Evolutionary conservation across 1,140 invertebrate species (phyloP), one percentile per base, ranked within the genome.

Genomic region (Microplitis demolitor): DNA sequence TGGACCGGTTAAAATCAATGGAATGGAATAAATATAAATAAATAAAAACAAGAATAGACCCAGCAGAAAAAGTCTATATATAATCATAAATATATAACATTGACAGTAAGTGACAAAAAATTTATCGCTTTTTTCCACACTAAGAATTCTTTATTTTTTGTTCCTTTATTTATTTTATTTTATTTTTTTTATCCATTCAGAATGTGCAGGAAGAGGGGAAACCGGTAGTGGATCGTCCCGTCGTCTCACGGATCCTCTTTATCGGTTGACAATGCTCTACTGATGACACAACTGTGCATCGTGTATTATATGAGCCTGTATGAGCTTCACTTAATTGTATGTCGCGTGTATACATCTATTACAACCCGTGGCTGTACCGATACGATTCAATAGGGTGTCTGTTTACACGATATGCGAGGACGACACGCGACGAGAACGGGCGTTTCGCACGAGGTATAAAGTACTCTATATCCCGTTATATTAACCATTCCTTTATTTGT

Each of bases 401-500:
- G 75, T 79, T 80, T 80, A 74, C 69, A 70, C 63, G 58, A 67
- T 45, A 45, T 45, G 39, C 39, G 39, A 45, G 39, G 39, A 69
- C 35, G 74, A 66, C 79, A 80, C 78, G 80, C 72, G 80, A 78
- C 80, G 45, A 71, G 76, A 70, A 73, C 61, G 3, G 2, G 62
- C 31, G 37, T 37, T 73, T 70, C 58, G 78, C 78, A 79, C 77
- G 75, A 45, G 77, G 76, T 74, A 24, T 24, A 45, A 45, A 71
- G 35, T 71, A 67, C 69, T 71, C 73, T 64, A 34, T 35, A 24
- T 71, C 31, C 63, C 8, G 31, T 62, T 61, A n/a, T 45, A 45
- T 45, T 45, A 45, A 45, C 13, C 53, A 14, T 62, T 53, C 62
- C 45, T 58, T 80, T 84, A 82, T 84, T 84, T 84, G 80, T 82